Evolutionary conservation across 2,113 vertebrate genomes (phyloP).

Genomic region (Neoarius graeffei): DNA sequence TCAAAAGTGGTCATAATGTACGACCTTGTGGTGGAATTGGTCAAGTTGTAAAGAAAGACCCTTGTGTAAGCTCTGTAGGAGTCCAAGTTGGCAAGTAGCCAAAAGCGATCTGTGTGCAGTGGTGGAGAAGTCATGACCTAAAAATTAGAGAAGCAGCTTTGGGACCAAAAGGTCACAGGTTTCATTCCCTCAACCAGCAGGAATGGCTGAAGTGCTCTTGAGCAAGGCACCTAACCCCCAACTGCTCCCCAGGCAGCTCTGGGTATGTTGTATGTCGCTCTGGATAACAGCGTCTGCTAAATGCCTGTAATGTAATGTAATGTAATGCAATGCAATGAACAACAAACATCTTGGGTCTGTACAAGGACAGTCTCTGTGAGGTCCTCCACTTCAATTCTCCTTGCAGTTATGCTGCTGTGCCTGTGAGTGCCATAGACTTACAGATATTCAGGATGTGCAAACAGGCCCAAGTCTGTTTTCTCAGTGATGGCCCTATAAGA

Average conservation of each 20-base stretch:
- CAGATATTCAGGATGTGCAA: slow-evolving; percentile 2
- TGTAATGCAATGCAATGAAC: background rate
- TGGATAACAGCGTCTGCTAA: no score
- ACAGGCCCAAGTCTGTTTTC: background rate
- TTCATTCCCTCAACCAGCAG: no score
- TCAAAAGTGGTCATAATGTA: background rate
- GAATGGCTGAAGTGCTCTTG: no score
- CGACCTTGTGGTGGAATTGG: background rate
- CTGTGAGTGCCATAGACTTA: background rate
- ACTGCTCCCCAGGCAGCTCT: no score
- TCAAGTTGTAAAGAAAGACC: background rate
- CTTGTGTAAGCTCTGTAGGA: background rate
- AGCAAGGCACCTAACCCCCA: no score
- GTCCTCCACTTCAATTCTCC: background rate
- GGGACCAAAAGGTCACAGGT: no score
- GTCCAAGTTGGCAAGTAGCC: background rate
- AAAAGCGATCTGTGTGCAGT: background rate
- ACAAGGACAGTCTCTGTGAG: background rate
- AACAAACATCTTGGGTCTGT: background rate
- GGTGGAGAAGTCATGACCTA: background rate
- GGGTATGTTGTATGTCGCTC: no score
- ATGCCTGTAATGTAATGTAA: no score
- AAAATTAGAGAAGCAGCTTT: no score
- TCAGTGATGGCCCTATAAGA: background rate
- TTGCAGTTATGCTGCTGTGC: no score